Base-by-base conservation (phyloP, 92 coral and sea anemone species). In the Meandrina meandrites region DNA sequence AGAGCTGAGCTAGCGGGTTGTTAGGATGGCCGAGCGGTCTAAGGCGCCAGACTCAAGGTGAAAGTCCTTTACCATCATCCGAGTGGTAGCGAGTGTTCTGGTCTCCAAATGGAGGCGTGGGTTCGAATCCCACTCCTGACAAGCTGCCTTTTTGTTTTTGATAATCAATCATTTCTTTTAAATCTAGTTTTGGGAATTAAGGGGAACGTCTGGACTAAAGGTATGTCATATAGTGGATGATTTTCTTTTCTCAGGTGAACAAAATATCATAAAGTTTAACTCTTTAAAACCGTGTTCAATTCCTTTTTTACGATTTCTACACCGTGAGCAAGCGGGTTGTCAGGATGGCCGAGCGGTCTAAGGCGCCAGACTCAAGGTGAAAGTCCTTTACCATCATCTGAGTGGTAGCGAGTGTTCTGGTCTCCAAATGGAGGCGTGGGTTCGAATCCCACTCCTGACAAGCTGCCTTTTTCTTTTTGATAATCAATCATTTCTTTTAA, bases 271-370 rank as follows among this genome's bases (percentile, higher is more conserved):
- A n/a, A n/a, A n/a, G n/a, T n/a, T n/a, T n/a, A n/a, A n/a, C n/a
- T n/a, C n/a, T n/a, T n/a, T n/a, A n/a, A n/a, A n/a, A n/a, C n/a
- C n/a, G n/a, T n/a, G n/a, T n/a, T n/a, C n/a, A n/a, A n/a, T n/a
- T n/a, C n/a, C n/a, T n/a, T n/a, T n/a, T n/a, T n/a, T n/a, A n/a
- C n/a, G n/a, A n/a, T n/a, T n/a, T n/a, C n/a, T n/a, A n/a, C n/a
- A n/a, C n/a, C n/a, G n/a, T n/a, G n/a, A n/a, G n/a, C n/a, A n/a
- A n/a, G n/a, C n/a, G n/a, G n/a, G n/a, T n/a, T 45, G 99, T 97
- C 99, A 97, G 99, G 97, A 97, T 97, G 98, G 99, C 97, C 99
- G 98, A 97, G 99, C 98, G 99, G 99, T 97, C 99, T 97, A 97
- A 95, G 99, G 99, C 99, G 99, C 99, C 98, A 96, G 98, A 96